These are phyloP conservation scores for Cyclophora albipunctata DNA, from an alignment of 2,888 invertebrate genomes.

Conservation along the genomic window DNA sequence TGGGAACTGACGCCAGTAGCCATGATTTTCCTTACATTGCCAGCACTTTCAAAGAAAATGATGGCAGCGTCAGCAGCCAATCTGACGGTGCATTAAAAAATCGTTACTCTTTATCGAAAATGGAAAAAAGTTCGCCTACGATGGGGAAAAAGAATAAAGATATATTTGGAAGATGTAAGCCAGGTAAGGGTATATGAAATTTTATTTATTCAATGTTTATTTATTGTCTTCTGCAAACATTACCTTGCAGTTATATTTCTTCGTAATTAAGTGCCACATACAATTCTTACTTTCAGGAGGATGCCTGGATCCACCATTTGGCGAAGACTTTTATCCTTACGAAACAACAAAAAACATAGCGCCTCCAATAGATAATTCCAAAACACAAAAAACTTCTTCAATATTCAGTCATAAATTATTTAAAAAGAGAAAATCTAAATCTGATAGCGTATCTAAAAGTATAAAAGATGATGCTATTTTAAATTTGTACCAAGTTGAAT, in stretches of 20 bases:
- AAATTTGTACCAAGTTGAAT: slow-evolving; percentile 22
- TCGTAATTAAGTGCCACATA: too few relatives aligned
- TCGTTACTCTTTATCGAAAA: slow-evolving; percentile 28
- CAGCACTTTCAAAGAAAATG: not conserved
- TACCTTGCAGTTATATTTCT: too few relatives aligned
- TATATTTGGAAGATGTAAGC: slow-evolving; percentile 58
- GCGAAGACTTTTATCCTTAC: slow-evolving; percentile 53
- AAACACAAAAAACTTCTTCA: slow-evolving; percentile 14
- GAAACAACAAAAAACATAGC: slow-evolving; percentile 17
- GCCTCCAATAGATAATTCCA: not conserved
- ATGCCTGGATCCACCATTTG: slow-evolving; percentile 59
- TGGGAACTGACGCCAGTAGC: not conserved
- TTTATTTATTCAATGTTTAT: not conserved
- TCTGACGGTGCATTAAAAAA: slow-evolving; percentile 25
- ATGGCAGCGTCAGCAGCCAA: slow-evolving; percentile 9
- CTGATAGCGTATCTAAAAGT: slow-evolving; percentile 3
- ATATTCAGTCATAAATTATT: slow-evolving; percentile 18
- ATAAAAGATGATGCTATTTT: slow-evolving; percentile 12
- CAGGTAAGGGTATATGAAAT: slow-evolving; percentile 33
- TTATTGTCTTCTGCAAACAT: too few relatives aligned
- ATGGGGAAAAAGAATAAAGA: slow-evolving; percentile 17
- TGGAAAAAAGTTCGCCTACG: slow-evolving; percentile 9
- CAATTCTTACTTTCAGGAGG: slow-evolving; percentile 42
- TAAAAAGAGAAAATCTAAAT: slow-evolving; percentile 17
- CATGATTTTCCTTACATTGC: slow-evolving; percentile 3